Conservation (phyloP, 35 echinoderm and acorn worm genomes). For the Stichopus chloronotus region DNA sequence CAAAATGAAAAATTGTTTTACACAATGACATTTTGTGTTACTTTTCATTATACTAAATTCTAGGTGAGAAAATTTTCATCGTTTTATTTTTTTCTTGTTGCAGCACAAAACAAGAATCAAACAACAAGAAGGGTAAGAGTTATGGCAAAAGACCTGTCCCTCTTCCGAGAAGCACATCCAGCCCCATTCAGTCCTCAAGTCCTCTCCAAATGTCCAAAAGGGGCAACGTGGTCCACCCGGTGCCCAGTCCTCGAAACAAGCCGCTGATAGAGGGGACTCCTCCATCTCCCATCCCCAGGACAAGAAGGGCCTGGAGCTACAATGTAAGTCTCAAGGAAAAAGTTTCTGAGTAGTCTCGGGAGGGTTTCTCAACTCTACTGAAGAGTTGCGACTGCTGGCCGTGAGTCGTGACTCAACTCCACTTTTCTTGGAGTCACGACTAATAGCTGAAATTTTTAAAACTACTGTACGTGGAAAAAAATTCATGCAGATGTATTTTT, state of each 20-base stretch:
- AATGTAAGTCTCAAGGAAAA: neutral
- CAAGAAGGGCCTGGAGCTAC: conserved; percentile 28
- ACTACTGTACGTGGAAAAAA: too few species aligned
- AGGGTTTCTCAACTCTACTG: too few species aligned
- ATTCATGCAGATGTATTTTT: too few species aligned
- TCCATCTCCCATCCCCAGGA: conserved; percentile 13
- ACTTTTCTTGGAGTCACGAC: too few species aligned
- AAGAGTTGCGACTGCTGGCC: too few species aligned
- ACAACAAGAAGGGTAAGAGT: conserved; percentile 29
- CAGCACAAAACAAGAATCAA: neutral
- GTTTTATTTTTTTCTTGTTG: neutral
- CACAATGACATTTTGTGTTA: too few species aligned
- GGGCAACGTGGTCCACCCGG: conserved; percentile 25
- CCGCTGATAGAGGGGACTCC: neutral
- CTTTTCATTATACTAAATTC: too few species aligned
- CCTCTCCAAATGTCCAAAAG: neutral
- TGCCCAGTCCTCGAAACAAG: conserved; percentile 14
- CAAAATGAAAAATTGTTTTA: too few species aligned
- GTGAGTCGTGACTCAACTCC: too few species aligned
- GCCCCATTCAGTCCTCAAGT: neutral
- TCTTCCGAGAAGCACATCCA: conserved; percentile 31
- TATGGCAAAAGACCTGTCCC: conserved; percentile 46
- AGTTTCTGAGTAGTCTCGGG: neutral
- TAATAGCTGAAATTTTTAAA: too few species aligned
- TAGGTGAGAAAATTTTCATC: neutral